A percentile compares a stretch with the other conserved stretches of the same genome.
phyloP scores from a whole-genome alignment of 2,113 vertebrate species.

The Poeciliopsis occidentalis region DNA sequence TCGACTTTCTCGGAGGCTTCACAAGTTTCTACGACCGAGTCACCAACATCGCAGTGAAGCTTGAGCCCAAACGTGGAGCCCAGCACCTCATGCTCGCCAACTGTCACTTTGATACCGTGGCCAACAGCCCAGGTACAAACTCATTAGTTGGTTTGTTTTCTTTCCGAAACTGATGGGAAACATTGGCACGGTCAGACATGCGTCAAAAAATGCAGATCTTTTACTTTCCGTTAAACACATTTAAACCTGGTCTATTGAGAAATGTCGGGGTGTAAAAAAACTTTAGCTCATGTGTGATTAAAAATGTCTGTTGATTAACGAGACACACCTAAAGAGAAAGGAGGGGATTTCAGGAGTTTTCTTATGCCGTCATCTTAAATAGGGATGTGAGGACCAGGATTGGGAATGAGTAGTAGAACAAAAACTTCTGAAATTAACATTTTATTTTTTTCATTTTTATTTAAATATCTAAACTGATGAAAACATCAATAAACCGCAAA shows the following conservation, averaged over 20 bases:
- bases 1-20: slow-evolving; percentile 96
- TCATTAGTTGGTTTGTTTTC: not conserved
- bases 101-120: slow-evolving; percentile 97
- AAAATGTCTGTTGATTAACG: not conserved
- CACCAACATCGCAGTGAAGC: slow-evolving; percentile 90
- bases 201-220: too few relatives aligned
- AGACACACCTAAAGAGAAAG: too few relatives aligned
- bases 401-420: too few relatives aligned
- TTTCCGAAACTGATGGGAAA: not conserved
- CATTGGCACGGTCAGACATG: not conserved
- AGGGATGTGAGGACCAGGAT: too few relatives aligned
- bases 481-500: too few relatives aligned
- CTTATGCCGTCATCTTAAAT: too few relatives aligned
- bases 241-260: not conserved
- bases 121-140: slow-evolving; percentile 88
- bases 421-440: too few relatives aligned
- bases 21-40: slow-evolving; percentile 96
- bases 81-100: slow-evolving; percentile 93
- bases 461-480: too few relatives aligned
- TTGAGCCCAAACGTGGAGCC: slow-evolving; percentile 87
- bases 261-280: not conserved
- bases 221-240: too few relatives aligned
- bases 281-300: too few relatives aligned
- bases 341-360: too few relatives aligned
- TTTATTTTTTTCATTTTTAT: too few relatives aligned